These are phyloP conservation scores for Puma concolor DNA, from an alignment of 2,113 vertebrate genomes.

Conservation along the genomic window DNA sequence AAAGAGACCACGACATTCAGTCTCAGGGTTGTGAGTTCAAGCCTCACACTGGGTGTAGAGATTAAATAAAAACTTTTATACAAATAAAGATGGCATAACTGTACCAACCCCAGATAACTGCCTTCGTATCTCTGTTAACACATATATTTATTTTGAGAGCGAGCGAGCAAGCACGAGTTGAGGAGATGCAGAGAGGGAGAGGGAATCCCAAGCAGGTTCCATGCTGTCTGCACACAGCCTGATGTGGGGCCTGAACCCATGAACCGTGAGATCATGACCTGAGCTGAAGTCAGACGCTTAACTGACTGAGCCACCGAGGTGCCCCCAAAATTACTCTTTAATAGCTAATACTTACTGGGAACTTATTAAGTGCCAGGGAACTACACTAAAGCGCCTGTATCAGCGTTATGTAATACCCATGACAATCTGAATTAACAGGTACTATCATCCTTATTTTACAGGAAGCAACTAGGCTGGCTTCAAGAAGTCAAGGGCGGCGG, in stretches of 20 bases:
- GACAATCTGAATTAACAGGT: neutral
- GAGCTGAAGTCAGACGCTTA: no score
- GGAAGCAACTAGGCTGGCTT: neutral
- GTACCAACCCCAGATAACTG: neutral
- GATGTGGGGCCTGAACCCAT: no score
- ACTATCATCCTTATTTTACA: neutral
- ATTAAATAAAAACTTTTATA: no score
- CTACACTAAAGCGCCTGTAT: neutral
- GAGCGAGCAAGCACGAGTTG: no score
- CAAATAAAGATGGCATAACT: neutral
- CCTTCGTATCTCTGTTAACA: neutral
- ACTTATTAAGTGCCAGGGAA: neutral
- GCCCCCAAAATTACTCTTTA: neutral
- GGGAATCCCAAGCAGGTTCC: no score
- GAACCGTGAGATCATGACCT: no score
- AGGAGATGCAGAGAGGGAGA: no score
- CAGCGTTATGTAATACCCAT: neutral
- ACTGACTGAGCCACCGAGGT: no score
- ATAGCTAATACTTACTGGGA: neutral
- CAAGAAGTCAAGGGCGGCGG: neutral
- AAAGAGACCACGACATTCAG: no score
- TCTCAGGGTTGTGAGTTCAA: no score
- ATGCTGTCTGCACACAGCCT: no score
- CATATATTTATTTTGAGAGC: neutral
- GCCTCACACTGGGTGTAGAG: no score